Conservation (phyloP, 2,888 invertebrate genomes). For the Spilarctia lutea region DNA sequence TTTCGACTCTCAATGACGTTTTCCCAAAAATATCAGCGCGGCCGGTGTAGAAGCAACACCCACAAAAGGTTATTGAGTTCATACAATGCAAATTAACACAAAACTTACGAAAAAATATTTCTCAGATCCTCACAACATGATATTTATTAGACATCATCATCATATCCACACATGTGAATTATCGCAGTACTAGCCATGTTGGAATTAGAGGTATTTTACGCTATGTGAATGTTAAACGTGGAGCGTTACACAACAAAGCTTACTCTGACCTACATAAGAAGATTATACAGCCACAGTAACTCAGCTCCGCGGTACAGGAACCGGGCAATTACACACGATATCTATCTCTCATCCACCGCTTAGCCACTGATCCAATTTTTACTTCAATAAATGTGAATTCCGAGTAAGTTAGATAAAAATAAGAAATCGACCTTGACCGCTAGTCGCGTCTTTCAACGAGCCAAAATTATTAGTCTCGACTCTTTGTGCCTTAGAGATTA, state of each 20-base stretch:
- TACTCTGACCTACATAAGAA: background rate
- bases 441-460: background rate
- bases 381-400: background rate
- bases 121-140: background rate
- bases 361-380: constrained; percentile 23
- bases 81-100: background rate
- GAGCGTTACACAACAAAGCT: constrained; percentile 18
- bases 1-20: no score
- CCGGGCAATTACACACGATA: constrained; percentile 33
- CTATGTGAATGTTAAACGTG: constrained; percentile 25
- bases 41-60: no score
- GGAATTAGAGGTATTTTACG: background rate
- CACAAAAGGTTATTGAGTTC: constrained; percentile 3
- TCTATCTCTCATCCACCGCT: constrained; percentile 26
- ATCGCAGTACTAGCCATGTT: background rate
- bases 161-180: background rate
- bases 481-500: background rate
- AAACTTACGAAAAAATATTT: background rate
- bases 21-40: no score
- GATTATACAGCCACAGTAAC: background rate
- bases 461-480: background rate
- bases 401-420: background rate
- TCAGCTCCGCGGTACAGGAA: constrained; percentile 34
- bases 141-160: background rate
- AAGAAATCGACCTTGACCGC: background rate